A percentile compares a stretch with the other conserved stretches of the same genome.
phyloP scores from a whole-genome alignment of 92 coral and sea anemone genomes.

The Paramuricea clavata region DNA sequence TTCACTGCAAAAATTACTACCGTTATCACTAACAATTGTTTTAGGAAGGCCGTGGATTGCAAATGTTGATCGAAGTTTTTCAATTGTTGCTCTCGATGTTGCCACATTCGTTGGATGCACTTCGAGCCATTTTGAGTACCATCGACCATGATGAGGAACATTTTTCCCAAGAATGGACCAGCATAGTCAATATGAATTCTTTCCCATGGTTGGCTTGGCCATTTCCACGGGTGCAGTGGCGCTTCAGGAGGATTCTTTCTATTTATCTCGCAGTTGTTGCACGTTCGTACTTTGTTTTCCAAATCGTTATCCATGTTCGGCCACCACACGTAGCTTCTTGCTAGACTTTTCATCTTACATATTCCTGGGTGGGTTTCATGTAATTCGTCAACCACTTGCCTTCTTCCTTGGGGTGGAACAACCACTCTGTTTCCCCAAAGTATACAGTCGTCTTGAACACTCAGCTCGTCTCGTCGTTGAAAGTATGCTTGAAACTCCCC shows the following conservation, averaged over 20 bases:
- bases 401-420: conserved; percentile 15
- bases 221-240: conserved; percentile 11
- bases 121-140: conserved; percentile 57
- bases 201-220: background rate
- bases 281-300: background rate
- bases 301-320: too few species aligned
- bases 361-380: conserved; percentile 18
- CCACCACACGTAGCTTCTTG: background rate
- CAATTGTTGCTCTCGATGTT: conserved; percentile 47
- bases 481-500: conserved; percentile 55
- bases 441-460: conserved; percentile 72
- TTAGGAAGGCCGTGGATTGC: conserved; percentile 35
- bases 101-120: conserved; percentile 43
- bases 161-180: conserved; percentile 5
- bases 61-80: too few species aligned
- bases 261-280: background rate
- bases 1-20: conserved; percentile 35
- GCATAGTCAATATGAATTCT: conserved; percentile 24
- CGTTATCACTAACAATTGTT: conserved; percentile 39
- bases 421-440: conserved; percentile 52
- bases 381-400: background rate
- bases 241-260: background rate
- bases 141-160: conserved; percentile 49
- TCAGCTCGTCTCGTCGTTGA: conserved; percentile 53
- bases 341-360: conserved; percentile 19